These are phyloP conservation scores for Calliphora vicina DNA, from an alignment of 1,140 invertebrate species.

Conservation along the genomic window DNA sequence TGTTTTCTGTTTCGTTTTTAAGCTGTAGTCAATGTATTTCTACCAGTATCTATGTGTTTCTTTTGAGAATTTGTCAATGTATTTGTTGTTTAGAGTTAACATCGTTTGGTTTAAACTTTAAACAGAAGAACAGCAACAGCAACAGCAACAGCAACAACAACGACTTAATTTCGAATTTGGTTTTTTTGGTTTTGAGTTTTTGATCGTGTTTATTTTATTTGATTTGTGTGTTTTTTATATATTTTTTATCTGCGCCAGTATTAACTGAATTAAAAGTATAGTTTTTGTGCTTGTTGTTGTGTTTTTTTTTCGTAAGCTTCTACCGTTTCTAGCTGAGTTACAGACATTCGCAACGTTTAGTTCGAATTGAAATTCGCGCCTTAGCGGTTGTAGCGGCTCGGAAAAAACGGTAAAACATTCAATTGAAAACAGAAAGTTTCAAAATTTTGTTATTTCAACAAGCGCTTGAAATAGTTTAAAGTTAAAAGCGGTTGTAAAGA, in stretches of 20 bases:
- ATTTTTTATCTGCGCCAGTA: neutral
- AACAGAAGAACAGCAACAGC: too few species aligned
- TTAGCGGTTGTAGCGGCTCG: slow-evolving; percentile 31
- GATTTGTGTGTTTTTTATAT: neutral
- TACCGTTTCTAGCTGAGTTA: slow-evolving; percentile 18
- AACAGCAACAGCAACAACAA: too few species aligned
- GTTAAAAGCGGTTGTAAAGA: neutral
- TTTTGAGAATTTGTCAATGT: neutral
- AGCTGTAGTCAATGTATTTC: neutral
- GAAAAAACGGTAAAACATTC: slow-evolving; percentile 1
- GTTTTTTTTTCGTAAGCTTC: neutral
- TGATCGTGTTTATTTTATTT: neutral
- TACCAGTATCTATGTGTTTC: neutral
- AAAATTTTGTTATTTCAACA: too few species aligned
- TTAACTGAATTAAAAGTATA: neutral
- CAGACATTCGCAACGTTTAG: slow-evolving; percentile 26
- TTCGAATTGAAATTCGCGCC: slow-evolving; percentile 34
- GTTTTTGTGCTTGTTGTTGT: neutral
- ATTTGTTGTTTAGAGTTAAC: too few species aligned
- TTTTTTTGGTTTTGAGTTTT: neutral
- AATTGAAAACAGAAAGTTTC: too few species aligned
- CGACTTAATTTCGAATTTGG: neutral
- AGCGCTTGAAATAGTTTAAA: neutral
- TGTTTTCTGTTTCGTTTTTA: neutral
- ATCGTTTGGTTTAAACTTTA: too few species aligned